phyloP scores from a whole-genome alignment of 2,113 vertebrate genomes.

The Gorilla gorilla region DNA sequence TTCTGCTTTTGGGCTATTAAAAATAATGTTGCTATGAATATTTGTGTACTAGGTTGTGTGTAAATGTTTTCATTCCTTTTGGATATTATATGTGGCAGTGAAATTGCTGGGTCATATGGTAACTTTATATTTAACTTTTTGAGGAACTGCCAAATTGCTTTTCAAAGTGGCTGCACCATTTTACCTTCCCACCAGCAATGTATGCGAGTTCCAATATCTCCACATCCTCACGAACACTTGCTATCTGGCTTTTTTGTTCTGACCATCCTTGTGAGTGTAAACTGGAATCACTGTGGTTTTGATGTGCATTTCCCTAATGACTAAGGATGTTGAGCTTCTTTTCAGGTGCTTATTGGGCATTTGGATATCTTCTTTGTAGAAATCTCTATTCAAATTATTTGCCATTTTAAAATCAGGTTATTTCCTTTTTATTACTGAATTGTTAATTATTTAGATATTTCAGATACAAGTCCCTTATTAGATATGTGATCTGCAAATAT shows the following conservation, averaged over 20 bases:
- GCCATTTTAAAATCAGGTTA: not conserved
- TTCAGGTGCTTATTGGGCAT: not conserved
- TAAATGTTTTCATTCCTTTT: not conserved
- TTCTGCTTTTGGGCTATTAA: not conserved
- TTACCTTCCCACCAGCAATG: not conserved
- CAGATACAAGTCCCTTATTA: not conserved
- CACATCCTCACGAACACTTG: not conserved
- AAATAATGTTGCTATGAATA: not conserved
- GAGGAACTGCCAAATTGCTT: not conserved
- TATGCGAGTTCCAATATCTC: not conserved
- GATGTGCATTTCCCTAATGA: not conserved
- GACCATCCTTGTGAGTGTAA: not conserved
- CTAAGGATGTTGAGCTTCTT: not conserved
- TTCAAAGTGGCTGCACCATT: not conserved
- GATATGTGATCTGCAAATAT: slow-evolving; percentile 4
- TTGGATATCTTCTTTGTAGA: not conserved
- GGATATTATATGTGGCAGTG: not conserved
- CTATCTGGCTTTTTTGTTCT: not conserved
- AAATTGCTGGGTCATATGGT: not conserved
- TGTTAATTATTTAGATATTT: not conserved
- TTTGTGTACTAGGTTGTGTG: not conserved
- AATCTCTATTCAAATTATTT: not conserved
- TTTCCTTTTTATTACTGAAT: not conserved
- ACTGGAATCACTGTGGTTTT: not conserved
- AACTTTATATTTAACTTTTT: not conserved